phyloP scores from a whole-genome alignment of 2,888 invertebrate species.

The Aplocera efformata region DNA sequence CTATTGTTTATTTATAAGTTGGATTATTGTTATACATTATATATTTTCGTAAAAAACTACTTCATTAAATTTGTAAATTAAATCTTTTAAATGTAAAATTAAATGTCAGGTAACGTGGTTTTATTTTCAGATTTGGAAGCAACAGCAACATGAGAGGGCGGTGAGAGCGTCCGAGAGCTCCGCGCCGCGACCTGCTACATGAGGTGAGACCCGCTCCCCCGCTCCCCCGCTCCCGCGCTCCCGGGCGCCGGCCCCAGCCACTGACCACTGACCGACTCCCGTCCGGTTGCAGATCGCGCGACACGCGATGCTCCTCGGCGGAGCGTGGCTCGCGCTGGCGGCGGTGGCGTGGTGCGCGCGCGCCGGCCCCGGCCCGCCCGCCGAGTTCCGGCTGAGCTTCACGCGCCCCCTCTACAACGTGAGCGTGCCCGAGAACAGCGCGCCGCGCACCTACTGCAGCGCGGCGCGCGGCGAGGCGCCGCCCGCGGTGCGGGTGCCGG shows the following conservation, averaged over 20 bases:
- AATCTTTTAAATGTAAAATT: no score
- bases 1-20: no score
- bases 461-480: slow-evolving; percentile 84
- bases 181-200: slow-evolving; percentile 11
- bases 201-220: no score
- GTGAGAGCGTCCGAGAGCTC: slow-evolving; percentile 2
- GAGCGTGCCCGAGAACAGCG: slow-evolving; percentile 94
- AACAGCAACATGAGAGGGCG: background rate
- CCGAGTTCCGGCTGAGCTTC: slow-evolving; percentile 82
- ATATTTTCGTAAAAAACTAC: no score
- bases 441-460: slow-evolving; percentile 90
- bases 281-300: slow-evolving; percentile 9
- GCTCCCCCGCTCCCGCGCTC: no score
- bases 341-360: slow-evolving; percentile 53
- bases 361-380: slow-evolving; percentile 34
- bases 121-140: no score
- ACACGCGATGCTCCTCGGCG: slow-evolving; percentile 28
- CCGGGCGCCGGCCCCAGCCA: no score
- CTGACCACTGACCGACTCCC: no score
- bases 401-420: slow-evolving; percentile 89
- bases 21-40: no score
- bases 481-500: slow-evolving; percentile 85
- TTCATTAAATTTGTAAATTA: no score
- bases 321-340: slow-evolving; percentile 55
- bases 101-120: no score